Evolutionary conservation across 2,113 vertebrate genomes (phyloP).

Genomic region (Desmodus rotundus): DNA sequence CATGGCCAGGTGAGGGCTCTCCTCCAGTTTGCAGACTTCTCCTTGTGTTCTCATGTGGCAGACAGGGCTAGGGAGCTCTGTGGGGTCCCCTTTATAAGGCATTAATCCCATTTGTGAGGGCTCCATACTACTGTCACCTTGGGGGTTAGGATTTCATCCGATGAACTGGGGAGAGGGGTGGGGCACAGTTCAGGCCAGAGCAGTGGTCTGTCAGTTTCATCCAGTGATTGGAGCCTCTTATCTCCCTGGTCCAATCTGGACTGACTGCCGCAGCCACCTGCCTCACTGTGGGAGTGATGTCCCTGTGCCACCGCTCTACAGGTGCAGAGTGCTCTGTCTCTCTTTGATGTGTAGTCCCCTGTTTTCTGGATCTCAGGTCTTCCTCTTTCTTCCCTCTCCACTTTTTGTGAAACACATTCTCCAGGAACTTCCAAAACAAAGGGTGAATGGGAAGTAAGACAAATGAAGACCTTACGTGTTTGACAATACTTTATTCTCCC

Average conservation of each 20-base stretch:
- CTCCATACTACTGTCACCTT: no score
- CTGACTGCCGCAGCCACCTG: background rate
- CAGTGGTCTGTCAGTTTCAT: background rate
- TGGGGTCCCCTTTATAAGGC: background rate
- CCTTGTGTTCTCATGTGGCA: background rate
- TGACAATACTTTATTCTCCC: background rate
- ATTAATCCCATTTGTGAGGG: background rate
- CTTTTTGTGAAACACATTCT: background rate
- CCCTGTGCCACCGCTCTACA: background rate
- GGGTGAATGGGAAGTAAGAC: background rate
- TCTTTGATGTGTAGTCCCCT: background rate
- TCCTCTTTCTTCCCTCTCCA: background rate
- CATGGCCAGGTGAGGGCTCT: background rate
- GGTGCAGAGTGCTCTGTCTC: background rate
- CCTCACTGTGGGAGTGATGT: background rate
- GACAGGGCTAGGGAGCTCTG: background rate
- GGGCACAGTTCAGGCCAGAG: background rate
- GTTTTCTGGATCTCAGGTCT: background rate
- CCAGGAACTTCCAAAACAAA: background rate
- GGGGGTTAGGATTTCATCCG: background rate
- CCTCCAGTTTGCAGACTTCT: no score
- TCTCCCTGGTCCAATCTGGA: background rate
- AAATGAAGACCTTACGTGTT: background rate
- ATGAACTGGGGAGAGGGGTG: background rate
- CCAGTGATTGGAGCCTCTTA: background rate